Conservation (phyloP, 2,113 vertebrate genomes). For the Ptyas mucosa region DNA sequence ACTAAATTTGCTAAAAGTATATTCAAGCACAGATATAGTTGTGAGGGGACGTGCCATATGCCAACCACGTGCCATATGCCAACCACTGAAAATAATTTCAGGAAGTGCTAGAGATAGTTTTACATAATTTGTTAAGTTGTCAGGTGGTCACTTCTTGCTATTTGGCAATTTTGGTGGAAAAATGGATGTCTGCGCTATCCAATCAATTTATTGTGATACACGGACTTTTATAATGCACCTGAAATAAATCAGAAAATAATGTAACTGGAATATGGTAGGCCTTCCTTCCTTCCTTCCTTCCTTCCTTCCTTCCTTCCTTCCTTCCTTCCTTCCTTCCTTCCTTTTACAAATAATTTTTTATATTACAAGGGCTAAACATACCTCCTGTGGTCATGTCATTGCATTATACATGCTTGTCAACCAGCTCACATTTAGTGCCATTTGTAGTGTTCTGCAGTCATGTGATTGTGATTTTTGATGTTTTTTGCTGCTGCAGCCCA, state of each 20-base stretch:
- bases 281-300: too few relatives aligned
- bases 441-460: neutral
- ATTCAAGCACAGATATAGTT: neutral
- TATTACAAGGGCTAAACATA: neutral
- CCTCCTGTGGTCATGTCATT: neutral
- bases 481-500: neutral
- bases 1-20: neutral
- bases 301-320: too few relatives aligned
- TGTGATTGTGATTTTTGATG: neutral
- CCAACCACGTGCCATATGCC: too few relatives aligned
- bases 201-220: neutral
- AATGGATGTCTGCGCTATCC: neutral
- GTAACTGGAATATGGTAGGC: neutral
- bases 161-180: neutral
- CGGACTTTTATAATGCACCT: neutral
- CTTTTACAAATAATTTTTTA: neutral
- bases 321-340: too few relatives aligned
- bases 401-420: neutral
- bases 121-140: neutral
- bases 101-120: neutral
- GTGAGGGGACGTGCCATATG: neutral
- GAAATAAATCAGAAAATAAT: neutral
- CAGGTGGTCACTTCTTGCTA: neutral
- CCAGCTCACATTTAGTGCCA: neutral
- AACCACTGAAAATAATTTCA: neutral